These are phyloP conservation scores for Hypsopygia costalis DNA, from an alignment of 2,888 invertebrate genomes.

Conservation along the genomic window DNA sequence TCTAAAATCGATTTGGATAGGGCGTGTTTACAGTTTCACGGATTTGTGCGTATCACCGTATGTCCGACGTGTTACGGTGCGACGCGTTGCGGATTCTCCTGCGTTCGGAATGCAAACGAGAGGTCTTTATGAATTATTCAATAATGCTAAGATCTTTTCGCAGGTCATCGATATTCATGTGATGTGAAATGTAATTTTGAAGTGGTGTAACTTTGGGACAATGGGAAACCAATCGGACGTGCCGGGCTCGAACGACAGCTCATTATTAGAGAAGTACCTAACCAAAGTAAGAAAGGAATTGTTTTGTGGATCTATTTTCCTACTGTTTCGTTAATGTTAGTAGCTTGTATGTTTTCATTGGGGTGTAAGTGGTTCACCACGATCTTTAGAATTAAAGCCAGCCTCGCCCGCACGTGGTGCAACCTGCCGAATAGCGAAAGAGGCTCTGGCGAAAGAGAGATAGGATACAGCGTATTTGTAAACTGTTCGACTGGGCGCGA, in stretches of 20 bases:
- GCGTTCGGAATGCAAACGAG: slow-evolving; percentile 45
- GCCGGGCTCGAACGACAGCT: not conserved
- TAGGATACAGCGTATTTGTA: too few relatives aligned
- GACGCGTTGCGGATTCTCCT: slow-evolving; percentile 29
- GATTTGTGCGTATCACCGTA: slow-evolving; percentile 20
- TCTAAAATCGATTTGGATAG: slow-evolving; percentile 21
- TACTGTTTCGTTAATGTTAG: too few relatives aligned
- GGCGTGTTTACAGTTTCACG: slow-evolving; percentile 25
- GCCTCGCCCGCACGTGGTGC: too few relatives aligned
- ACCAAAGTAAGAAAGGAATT: too few relatives aligned
- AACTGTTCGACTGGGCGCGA: too few relatives aligned
- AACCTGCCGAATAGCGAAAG: too few relatives aligned
- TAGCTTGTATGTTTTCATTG: too few relatives aligned
- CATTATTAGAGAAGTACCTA: not conserved
- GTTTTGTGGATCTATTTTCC: too few relatives aligned
- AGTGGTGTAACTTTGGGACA: slow-evolving; percentile 17
- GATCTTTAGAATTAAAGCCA: too few relatives aligned
- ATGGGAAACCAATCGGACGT: not conserved
- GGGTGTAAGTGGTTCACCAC: too few relatives aligned
- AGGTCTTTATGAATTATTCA: slow-evolving; percentile 45
- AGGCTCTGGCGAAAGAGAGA: too few relatives aligned
- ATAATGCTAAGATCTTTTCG: slow-evolving; percentile 31
- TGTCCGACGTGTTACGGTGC: slow-evolving; percentile 22
- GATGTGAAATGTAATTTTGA: slow-evolving; percentile 28
- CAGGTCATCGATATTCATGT: slow-evolving; percentile 49